phyloP scores from a whole-genome alignment of 2,888 invertebrate genomes.

The Andrena hattorfiana region DNA sequence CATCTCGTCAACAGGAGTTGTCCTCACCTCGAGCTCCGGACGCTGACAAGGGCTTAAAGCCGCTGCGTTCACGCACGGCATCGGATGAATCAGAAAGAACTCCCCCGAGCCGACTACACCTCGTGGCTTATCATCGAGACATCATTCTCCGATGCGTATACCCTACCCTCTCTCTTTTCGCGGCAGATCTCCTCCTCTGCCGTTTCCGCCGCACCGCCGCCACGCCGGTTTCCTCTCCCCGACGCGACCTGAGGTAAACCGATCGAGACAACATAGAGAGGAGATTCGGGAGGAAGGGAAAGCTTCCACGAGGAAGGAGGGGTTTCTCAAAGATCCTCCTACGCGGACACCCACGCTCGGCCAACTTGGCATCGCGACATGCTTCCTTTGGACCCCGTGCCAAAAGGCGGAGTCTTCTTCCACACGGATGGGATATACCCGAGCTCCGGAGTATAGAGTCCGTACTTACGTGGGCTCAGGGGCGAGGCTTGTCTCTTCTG shows the following conservation, averaged over 20 bases:
- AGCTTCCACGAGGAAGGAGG: slow-evolving; percentile 72
- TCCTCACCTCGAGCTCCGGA: slow-evolving; percentile 76
- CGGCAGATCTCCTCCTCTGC: slow-evolving; percentile 46
- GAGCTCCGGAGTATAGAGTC: slow-evolving; percentile 27
- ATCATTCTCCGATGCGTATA: slow-evolving; percentile 75
- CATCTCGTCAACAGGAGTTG: slow-evolving; percentile 77
- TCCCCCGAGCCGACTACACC: slow-evolving; percentile 78
- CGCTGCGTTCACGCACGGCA: slow-evolving; percentile 55
- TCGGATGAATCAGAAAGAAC: slow-evolving; percentile 74
- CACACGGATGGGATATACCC: slow-evolving; percentile 31
- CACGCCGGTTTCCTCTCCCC: slow-evolving; percentile 38
- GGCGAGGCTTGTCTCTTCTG: slow-evolving; percentile 25
- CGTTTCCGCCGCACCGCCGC: slow-evolving; percentile 19
- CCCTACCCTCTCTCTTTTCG: slow-evolving; percentile 49
- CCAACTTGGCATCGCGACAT: slow-evolving; percentile 37
- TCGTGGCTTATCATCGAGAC: slow-evolving; percentile 82
- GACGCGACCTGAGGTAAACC: slow-evolving; percentile 22
- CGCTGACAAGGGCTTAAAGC: slow-evolving; percentile 75
- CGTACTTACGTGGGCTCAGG: slow-evolving; percentile 28
- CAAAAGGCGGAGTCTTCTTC: slow-evolving; percentile 70
- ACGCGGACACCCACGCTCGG: slow-evolving; percentile 79
- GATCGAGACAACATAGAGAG: slow-evolving; percentile 44
- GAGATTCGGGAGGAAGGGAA: slow-evolving; percentile 66
- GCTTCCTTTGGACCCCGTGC: slow-evolving; percentile 50
- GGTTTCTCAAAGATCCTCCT: slow-evolving; percentile 79